Evolutionary conservation across 2,888 invertebrate species (phyloP), one percentile per base, ranked within the genome.

Genomic region (Dione vanillae): DNA sequence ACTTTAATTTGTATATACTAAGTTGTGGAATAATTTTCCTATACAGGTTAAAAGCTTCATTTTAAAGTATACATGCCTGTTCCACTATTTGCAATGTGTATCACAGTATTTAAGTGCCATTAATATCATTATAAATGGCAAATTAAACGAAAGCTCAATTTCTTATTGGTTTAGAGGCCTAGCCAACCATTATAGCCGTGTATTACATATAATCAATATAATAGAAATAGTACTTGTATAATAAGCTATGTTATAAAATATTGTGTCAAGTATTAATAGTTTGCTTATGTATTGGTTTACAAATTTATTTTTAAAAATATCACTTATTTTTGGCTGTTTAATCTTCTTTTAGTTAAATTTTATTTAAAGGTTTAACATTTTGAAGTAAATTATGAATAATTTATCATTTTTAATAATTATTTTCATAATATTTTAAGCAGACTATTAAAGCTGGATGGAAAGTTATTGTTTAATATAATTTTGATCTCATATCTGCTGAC

Each of bases 401-500:
- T 37, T 37, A 9, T 35, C 2, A 52, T 35, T 3, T 35, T 14
- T 1, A 9, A 54, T 6, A n/a, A 2, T 11, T 37, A 6, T 54
- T 16, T 10, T 37, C 14, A 9, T 54, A 6, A 37, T 47, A 49
- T 16, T 56, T 64, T 49, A 40, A 49, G 37, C 19, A 35, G 16
- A 37, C 64, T 51, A 51, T 64, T 64, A 40, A 64, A 40, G 37
- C 49, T 64, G 14, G 40, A 40, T 9, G 37, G 37, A 64, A 20
- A 37, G 37, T n/a, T 64, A 51, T 64, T 59, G 58, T 69, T 71
- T 75, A 75, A 61, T 71, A 78, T 83, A 78, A 83, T 85, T 71
- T 84, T 87, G 91, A 91, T 91, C 91, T 91, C 91, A 90, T 84
- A 82, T 79, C 82, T 83, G 84, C 84, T 82, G 83, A 86, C 83